Percentiles rank a stretch among this genome's conserved stretches.
Evolutionary conservation across 2,888 invertebrate genomes (phyloP).

Genomic region (Camponotus fellah): DNA sequence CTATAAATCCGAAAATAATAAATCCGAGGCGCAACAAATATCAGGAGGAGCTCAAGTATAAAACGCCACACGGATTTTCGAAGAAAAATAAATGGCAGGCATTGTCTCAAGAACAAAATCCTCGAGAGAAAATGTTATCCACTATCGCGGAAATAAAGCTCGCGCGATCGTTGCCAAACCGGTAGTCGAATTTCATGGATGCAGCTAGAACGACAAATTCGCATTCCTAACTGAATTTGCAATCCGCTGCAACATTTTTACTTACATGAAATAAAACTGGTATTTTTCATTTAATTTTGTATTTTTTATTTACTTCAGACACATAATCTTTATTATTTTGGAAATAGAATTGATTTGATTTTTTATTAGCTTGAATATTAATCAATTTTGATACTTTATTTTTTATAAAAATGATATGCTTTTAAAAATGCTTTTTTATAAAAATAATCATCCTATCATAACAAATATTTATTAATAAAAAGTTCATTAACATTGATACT

Average conservation of each 20-base stretch:
- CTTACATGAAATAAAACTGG: neutral
- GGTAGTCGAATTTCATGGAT: constrained; percentile 36
- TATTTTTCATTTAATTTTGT: constrained; percentile 1
- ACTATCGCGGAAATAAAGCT: constrained; percentile 45
- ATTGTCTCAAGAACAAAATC: constrained; percentile 53
- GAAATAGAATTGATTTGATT: neutral
- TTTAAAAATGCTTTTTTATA: no score
- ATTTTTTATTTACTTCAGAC: neutral
- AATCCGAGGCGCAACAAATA: constrained; percentile 20
- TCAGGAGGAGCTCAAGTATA: constrained; percentile 32
- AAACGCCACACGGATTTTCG: constrained; percentile 42
- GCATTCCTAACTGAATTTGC: constrained; percentile 9
- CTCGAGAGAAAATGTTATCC: constrained; percentile 46
- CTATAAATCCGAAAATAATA: constrained; percentile 45
- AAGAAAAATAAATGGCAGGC: constrained; percentile 51
- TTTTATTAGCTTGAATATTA: neutral
- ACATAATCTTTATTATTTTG: neutral
- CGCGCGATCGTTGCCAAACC: constrained; percentile 39
- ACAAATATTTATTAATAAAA: neutral
- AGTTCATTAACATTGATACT: neutral
- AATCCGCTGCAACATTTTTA: neutral
- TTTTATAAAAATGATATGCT: neutral
- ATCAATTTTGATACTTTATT: neutral
- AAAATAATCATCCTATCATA: neutral
- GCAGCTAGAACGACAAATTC: neutral